Evolutionary conservation across 1,140 invertebrate genomes (phyloP).

Genomic region (Drosophila guanche): DNA sequence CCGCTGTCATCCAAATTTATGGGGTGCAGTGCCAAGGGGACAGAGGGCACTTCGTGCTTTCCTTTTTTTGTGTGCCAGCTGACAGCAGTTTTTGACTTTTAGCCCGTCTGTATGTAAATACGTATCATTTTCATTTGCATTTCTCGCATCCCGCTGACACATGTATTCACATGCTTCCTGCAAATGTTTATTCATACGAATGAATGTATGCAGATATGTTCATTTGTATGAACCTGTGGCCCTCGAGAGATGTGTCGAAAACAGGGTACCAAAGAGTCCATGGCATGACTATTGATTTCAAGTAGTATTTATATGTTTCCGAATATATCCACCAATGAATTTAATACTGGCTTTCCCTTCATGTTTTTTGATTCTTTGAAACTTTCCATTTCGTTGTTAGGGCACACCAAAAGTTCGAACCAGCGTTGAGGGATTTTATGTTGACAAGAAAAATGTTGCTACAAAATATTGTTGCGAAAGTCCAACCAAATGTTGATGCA

Average conservation of each 20-base stretch:
- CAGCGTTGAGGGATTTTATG: too few relatives aligned
- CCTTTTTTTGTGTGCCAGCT: constrained; percentile 26
- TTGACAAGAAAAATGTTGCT: background rate
- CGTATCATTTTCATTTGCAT: constrained; percentile 74
- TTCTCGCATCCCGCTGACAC: constrained; percentile 54
- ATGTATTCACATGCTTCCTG: constrained; percentile 51
- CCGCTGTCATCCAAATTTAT: constrained; percentile 75
- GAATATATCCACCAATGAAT: too few relatives aligned
- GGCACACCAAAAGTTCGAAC: too few relatives aligned
- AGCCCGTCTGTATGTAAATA: constrained; percentile 57
- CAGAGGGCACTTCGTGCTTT: constrained; percentile 19
- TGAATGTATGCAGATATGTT: constrained; percentile 15
- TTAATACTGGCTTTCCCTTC: too few relatives aligned
- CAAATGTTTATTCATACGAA: constrained; percentile 36
- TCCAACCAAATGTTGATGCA: constrained; percentile 48
- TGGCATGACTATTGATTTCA: background rate
- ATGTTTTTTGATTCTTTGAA: too few relatives aligned
- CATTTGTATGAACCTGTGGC: constrained; percentile 39
- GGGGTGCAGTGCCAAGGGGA: constrained; percentile 35
- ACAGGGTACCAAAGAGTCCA: constrained; percentile 1
- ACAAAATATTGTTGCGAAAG: constrained; percentile 27
- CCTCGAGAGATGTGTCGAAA: constrained; percentile 33
- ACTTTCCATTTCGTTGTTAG: too few relatives aligned
- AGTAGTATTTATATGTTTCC: too few relatives aligned
- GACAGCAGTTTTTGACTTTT: constrained; percentile 54